These are phyloP conservation scores for Sinocyclocheilus maitianheensis DNA, from an alignment of 2,113 vertebrate genomes.

Conservation along the genomic window DNA sequence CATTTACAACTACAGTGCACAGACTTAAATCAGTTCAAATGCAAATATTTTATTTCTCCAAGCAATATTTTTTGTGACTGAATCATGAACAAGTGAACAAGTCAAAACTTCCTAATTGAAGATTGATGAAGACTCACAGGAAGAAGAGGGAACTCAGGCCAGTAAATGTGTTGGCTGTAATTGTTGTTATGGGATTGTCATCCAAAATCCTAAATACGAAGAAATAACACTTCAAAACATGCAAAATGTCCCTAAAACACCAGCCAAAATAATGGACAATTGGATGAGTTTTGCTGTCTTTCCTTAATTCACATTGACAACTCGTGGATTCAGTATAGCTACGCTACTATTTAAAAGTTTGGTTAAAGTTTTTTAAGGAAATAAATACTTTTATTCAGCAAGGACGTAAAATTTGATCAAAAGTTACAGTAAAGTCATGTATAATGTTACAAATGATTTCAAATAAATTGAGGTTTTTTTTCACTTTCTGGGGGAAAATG, in stretches of 20 bases:
- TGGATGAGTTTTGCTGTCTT: no score
- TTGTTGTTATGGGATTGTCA: constrained; percentile 76
- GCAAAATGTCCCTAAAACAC: neutral
- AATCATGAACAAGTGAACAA: neutral
- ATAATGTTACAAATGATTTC: neutral
- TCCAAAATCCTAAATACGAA: constrained; percentile 75
- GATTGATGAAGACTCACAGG: constrained; percentile 67
- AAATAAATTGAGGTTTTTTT: no score
- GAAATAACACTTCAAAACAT: neutral
- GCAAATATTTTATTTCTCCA: no score
- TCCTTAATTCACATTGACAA: neutral
- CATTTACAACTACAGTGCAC: neutral
- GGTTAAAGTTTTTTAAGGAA: neutral
- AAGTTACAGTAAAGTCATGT: neutral
- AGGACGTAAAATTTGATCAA: neutral
- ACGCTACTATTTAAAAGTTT: neutral
- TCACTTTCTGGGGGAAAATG: no score
- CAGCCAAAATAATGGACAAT: neutral
- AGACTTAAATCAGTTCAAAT: no score
- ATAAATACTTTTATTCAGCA: no score
- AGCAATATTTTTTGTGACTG: no score
- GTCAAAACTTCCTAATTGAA: neutral
- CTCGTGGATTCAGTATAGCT: neutral
- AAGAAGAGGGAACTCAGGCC: constrained; percentile 76
- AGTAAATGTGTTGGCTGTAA: constrained; percentile 76